Evolutionary conservation across 2,888 invertebrate genomes (phyloP).

Genomic region (Eristalis arbustorum): DNA sequence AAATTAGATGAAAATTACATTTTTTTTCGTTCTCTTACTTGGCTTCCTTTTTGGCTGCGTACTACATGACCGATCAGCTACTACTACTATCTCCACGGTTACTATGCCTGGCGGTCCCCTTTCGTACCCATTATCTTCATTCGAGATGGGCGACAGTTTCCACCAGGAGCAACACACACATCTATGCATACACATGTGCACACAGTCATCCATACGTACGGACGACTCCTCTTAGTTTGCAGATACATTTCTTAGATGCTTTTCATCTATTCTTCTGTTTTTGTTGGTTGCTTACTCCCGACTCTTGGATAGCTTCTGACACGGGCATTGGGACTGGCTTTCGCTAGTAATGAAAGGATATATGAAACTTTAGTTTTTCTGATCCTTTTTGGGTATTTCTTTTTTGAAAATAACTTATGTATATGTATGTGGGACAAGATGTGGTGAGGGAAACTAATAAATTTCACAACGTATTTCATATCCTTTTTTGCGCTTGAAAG

Average conservation of each 20-base stretch:
- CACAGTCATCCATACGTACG: not conserved
- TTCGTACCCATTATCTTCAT: conserved; percentile 67
- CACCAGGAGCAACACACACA: conserved; percentile 48
- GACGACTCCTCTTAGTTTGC: conserved; percentile 53
- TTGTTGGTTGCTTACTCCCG: conserved; percentile 71
- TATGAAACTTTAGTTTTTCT: conserved; percentile 72
- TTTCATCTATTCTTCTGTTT: not conserved
- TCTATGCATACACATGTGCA: not conserved
- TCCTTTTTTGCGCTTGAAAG: conserved; percentile 58
- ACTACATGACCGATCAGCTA: conserved; percentile 55
- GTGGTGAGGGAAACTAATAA: conserved; percentile 33
- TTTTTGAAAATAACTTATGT: conserved; percentile 58
- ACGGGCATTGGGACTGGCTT: conserved; percentile 36
- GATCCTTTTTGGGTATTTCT: conserved; percentile 66
- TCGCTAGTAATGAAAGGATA: conserved; percentile 32
- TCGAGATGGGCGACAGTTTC: conserved; percentile 65
- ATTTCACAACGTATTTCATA: conserved; percentile 67
- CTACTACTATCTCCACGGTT: conserved; percentile 17
- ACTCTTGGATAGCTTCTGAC: conserved; percentile 68
- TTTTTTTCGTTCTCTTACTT: conserved; percentile 72
- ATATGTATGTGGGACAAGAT: not conserved
- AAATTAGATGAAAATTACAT: conserved; percentile 79
- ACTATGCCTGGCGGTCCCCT: conserved; percentile 48
- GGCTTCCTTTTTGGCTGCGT: conserved; percentile 71
- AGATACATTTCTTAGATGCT: conserved; percentile 70